Percentiles rank a stretch among this genome's conserved stretches.
Conservation (phyloP, 2,113 vertebrate genomes). For the mouse (Mus musculus) region GRCm39 chr2:173209501-173210000, state of each 20-base stretch:
- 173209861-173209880: too few species aligned
- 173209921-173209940: neutral
- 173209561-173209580: fast-evolving
- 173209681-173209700: too few species aligned
- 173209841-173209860: fast-evolving
- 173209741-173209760: too few species aligned
- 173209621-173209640: too few species aligned
- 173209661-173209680: fast-evolving
- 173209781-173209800: too few species aligned
- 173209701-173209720: fast-evolving
- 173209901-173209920: fast-evolving
- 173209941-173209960: neutral
- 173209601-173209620: too few species aligned
- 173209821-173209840: too few species aligned
- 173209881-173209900: neutral
- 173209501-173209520: fast-evolving
- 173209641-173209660: too few species aligned
- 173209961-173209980: neutral
- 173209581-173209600: too few species aligned
- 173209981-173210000: fast-evolving
- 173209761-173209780: neutral
- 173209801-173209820: too few species aligned
- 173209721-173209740: too few species aligned
- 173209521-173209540: fast-evolving
- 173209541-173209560: fast-evolving